Evolutionary conservation across 1,140 invertebrate genomes (phyloP), one percentile per base, ranked within the genome.

Genomic region (Apis florea): DNA sequence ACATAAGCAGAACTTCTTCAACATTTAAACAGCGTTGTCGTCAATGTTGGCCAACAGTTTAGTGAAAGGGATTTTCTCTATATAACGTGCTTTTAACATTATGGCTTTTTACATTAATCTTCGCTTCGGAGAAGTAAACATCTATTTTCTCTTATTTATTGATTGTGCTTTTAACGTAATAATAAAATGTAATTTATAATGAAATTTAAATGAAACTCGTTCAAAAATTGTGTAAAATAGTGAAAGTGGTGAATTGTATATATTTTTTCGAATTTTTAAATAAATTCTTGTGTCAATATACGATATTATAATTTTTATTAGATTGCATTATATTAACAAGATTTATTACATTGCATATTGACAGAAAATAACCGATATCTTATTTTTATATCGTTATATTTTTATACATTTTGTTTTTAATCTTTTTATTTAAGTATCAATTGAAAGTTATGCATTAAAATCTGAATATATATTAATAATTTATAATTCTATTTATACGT

Each of bases 41-140:
- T 8, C 19, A 10, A 12, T 74, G 31, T 70, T 86, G n/a, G n/a
- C 47, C 17, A 70, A 82, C 51, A 68, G 40, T 12, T 53, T 13
- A 58, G 83, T 86, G 85, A 86, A 85, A 86, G 83, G 69, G 40
- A 11, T 68, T 58, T 85, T 63, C 59, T 13, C 9, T 21, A 74
- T 85, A 82, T 78, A 85, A 59, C 11, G 24, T 9, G 40, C 31
- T 73, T 53, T 40, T 0, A 17, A 31, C 10, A n/a, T 2, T 61
- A 19, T 58, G 58, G 73, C 73, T 73, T 64, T 64, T 53, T 47
- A 26, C 4, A 0, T 40, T 51, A 8, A 21, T 31, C 12, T 40
- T 12, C 12, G 8, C n/a, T 26, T 66, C 49, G 8, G 8, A 24
- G 15, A 56, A 61, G 69, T 47, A 54, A 54, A 17, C 8, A 26